Conservation (phyloP, 2,113 vertebrate genomes). For the Brienomyrus brachyistius region DNA sequence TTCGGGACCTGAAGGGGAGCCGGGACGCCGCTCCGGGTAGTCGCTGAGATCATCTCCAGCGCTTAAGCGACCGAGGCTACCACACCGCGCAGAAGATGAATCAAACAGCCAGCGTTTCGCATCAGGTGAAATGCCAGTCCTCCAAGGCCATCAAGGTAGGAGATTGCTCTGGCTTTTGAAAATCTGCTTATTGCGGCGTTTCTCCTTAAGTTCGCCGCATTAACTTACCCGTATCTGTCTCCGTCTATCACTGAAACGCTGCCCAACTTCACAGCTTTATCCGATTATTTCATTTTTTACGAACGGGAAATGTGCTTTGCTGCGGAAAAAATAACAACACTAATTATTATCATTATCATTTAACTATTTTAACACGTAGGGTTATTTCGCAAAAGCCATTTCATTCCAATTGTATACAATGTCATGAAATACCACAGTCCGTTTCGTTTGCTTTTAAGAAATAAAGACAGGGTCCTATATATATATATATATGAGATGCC, state of each 20-base stretch:
- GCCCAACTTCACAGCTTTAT: background rate
- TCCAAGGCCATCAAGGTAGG: conserved; percentile 65
- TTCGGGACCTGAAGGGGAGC: background rate
- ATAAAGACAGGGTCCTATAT: background rate
- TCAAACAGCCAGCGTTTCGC: conserved; percentile 73
- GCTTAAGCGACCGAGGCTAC: background rate
- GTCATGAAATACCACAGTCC: background rate
- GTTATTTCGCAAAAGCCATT: background rate
- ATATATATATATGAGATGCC: background rate
- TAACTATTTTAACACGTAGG: background rate
- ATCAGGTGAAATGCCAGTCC: conserved; percentile 67
- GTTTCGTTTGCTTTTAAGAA: background rate
- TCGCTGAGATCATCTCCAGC: background rate
- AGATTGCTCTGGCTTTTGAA: background rate
- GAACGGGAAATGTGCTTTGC: background rate
- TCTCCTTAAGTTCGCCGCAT: background rate
- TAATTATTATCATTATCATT: background rate
- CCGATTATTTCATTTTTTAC: background rate
- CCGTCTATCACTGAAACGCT: background rate
- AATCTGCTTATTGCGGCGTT: background rate
- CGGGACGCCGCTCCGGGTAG: background rate
- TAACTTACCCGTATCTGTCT: background rate
- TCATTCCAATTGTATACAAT: background rate
- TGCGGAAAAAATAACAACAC: background rate
- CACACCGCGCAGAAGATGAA: conserved; percentile 68